phyloP scores from a whole-genome alignment of 2,797 vertebrate genomes.

The Florisuga fusca region DNA sequence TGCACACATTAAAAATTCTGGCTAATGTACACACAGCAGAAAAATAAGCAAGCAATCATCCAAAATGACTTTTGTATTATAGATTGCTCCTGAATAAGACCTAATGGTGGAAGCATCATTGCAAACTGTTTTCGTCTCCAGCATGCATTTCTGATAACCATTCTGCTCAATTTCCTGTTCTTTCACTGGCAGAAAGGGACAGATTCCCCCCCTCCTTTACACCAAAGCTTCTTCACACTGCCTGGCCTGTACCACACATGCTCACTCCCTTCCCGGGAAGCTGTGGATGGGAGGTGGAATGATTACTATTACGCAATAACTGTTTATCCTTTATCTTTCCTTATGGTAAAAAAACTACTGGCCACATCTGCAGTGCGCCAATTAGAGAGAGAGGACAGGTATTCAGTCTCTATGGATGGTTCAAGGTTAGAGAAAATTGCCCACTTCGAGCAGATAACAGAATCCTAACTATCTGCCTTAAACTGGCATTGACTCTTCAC shows the following conservation, averaged over 20 bases:
- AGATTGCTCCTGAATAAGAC: conserved; percentile 25
- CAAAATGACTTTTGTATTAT: conserved; percentile 19
- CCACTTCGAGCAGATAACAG: conserved; percentile 62
- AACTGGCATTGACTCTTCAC: conserved; percentile 41
- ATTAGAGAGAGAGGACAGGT: conserved; percentile 26
- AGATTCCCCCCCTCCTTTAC: neutral
- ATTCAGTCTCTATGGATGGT: conserved; percentile 9
- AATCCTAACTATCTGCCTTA: conserved; percentile 59
- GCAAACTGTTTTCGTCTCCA: conserved; percentile 33
- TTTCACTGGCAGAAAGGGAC: neutral
- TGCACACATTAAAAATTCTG: neutral
- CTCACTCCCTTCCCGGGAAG: neutral
- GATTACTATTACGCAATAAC: neutral
- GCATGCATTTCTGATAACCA: neutral
- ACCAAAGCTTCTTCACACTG: neutral
- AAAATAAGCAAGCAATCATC: conserved; percentile 43
- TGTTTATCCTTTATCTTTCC: conserved; percentile 22
- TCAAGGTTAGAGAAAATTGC: conserved; percentile 70
- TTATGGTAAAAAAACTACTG: conserved; percentile 4
- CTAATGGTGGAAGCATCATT: conserved; percentile 14
- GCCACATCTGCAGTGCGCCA: neutral
- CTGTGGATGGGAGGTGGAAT: neutral
- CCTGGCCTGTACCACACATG: neutral
- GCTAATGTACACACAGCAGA: neutral
- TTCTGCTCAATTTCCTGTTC: conserved; percentile 34